These are phyloP conservation scores for Cryptophagus acutangulus DNA, from an alignment of 2,888 invertebrate genomes.

Conservation along the genomic window DNA sequence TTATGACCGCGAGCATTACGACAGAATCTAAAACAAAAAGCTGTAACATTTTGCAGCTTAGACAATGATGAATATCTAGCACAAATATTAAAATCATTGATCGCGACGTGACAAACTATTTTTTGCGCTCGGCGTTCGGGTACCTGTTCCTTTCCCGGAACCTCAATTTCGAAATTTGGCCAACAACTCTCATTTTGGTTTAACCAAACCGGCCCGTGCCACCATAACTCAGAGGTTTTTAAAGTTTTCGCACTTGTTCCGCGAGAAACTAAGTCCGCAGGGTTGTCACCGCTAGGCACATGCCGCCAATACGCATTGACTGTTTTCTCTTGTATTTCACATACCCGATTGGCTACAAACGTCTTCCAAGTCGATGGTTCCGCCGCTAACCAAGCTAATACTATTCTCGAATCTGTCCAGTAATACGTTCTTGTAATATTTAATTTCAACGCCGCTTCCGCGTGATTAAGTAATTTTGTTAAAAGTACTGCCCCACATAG, in stretches of 20 bases:
- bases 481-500: neutral
- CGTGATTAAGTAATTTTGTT: constrained; percentile 16
- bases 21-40: neutral
- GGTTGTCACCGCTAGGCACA: constrained; percentile 20
- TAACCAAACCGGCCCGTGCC: constrained; percentile 7
- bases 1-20: neutral
- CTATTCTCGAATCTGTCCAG: constrained; percentile 34
- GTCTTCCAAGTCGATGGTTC: constrained; percentile 23
- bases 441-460: constrained; percentile 15
- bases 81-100: constrained; percentile 6
- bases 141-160: neutral
- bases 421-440: constrained; percentile 9
- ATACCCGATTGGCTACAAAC: constrained; percentile 28
- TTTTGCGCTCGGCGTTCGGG: constrained; percentile 1
- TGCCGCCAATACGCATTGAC: constrained; percentile 21
- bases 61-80: neutral
- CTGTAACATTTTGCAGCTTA: neutral
- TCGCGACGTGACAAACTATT: too few relatives aligned
- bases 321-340: constrained; percentile 23
- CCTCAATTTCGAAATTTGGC: constrained; percentile 6
- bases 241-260: constrained; percentile 10
- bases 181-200: constrained; percentile 4
- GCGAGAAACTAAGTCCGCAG: constrained; percentile 20
- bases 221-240: constrained; percentile 9
- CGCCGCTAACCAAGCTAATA: constrained; percentile 29